Conservation (phyloP, 2,888 invertebrate species). For the Atethmia centrago region DNA sequence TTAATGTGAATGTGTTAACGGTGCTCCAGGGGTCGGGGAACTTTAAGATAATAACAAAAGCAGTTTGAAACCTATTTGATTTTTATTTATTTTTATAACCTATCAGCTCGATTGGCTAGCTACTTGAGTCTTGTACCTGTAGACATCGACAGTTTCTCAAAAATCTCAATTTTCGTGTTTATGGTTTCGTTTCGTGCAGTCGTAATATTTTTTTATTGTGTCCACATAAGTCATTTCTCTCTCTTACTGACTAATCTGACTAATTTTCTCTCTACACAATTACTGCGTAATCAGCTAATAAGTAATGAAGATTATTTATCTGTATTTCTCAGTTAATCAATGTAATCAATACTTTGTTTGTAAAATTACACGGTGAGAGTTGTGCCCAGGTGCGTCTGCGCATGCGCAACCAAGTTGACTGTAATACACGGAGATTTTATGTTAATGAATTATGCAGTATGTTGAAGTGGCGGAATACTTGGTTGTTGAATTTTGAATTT, state of each 20-base stretch:
- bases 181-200: no score
- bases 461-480: background rate
- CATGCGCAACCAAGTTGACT: slow-evolving; percentile 43
- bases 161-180: no score
- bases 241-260: background rate
- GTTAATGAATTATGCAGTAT: background rate
- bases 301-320: slow-evolving; percentile 43
- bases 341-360: slow-evolving; percentile 51
- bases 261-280: slow-evolving; percentile 27
- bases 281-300: slow-evolving; percentile 17
- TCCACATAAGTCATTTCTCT: slow-evolving; percentile 13
- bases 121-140: background rate
- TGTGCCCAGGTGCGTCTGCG: slow-evolving; percentile 47
- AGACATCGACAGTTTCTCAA: background rate
- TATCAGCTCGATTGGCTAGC: background rate
- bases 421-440: slow-evolving; percentile 22
- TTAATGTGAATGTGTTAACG: background rate
- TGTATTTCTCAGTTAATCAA: slow-evolving; percentile 40
- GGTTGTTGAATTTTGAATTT: background rate
- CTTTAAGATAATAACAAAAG: background rate
- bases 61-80: background rate
- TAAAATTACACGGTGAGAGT: slow-evolving; percentile 54
- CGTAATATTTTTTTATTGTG: background rate
- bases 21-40: background rate
- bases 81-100: background rate